Evolutionary conservation across 2,113 vertebrate genomes (phyloP), one percentile per base, ranked within the genome.

Genomic region (Pollimyrus isidori): DNA sequence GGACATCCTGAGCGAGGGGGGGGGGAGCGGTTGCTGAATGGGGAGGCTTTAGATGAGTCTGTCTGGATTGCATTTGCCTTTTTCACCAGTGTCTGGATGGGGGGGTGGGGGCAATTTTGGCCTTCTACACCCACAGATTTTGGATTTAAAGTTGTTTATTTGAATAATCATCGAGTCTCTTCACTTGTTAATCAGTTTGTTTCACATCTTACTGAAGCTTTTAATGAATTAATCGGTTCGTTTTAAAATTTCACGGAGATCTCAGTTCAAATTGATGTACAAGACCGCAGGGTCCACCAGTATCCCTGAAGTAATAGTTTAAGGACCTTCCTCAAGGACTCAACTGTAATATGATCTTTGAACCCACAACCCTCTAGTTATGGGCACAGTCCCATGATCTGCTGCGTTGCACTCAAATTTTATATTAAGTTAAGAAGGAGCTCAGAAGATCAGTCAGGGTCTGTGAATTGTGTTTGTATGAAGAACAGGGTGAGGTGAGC

Each of bases 41-140:
- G 88, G 93, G 92, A 89, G 94, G 94, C 92, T 35, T 95, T 93
- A 93, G 91, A 26, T 90, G 93, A 93, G 92, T 94, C 95, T 94
- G 95, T 95, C 95, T 96, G 95, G 95, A 96, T 96, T 96, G 94
- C 94, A 93, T 93, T 93, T 91, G 90, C 93, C 90, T 82, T 82
- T 82, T 82, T 19, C 39, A 17, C 76, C 76, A 45, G 76, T 5
- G 76, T 83, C 80, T 83, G 80, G 19, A 83, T 13, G 3, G 26
- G 13, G 76, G 39, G 35, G 30, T 35, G 3, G n/a, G 42, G 26
- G 69, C 1, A 65, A 30, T 9, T 30, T 26, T 35, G 26, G 65
- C 65, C 56, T n/a, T 26, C 7, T 69, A 30, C 62, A 30, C 58
- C 58, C 58, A 26, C 62, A 30, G 6, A 69, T 69, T 69, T 30